A percentile compares a stretch with the other conserved stretches of the same genome.
Conservation (phyloP, 1,140 invertebrate genomes). For the Glossosoma conforme region DNA sequence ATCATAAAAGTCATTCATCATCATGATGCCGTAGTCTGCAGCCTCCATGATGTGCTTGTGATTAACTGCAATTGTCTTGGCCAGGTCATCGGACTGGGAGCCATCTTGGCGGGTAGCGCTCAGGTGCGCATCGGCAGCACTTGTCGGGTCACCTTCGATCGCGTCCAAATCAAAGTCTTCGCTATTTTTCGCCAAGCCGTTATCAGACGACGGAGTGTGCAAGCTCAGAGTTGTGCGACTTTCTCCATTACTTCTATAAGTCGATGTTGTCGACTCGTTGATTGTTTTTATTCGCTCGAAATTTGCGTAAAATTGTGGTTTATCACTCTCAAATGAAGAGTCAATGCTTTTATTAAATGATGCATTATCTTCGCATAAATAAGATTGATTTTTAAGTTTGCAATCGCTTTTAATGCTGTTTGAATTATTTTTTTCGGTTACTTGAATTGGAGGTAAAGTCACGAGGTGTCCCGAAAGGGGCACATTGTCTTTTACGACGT, state of each 20-base stretch:
- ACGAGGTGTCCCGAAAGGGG: slow-evolving; percentile 13
- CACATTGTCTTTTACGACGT: slow-evolving; percentile 12
- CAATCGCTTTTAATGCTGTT: background rate
- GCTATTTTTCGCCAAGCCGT: background rate
- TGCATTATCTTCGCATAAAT: background rate
- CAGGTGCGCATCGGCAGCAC: background rate
- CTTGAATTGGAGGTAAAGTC: background rate
- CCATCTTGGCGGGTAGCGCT: no score
- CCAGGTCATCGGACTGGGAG: no score
- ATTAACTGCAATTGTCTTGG: no score
- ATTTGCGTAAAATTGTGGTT: background rate
- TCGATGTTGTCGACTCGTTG: no score
- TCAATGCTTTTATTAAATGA: background rate
- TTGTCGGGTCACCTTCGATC: background rate
- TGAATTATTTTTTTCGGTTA: background rate
- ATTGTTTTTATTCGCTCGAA: no score
- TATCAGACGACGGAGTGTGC: no score
- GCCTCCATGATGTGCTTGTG: slow-evolving; percentile 56
- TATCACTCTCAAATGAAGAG: background rate
- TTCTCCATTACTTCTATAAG: no score
- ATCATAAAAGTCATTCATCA: slow-evolving; percentile 60
- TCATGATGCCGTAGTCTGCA: slow-evolving; percentile 58
- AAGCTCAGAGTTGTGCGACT: no score
- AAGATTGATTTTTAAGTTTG: no score
- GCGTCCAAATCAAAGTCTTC: background rate